A percentile compares a stretch with the other conserved stretches of the same genome.
These are phyloP conservation scores for Umimayanthus chanpuru DNA, from an alignment of 92 coral and sea anemone genomes.

Conservation along the genomic window DNA sequence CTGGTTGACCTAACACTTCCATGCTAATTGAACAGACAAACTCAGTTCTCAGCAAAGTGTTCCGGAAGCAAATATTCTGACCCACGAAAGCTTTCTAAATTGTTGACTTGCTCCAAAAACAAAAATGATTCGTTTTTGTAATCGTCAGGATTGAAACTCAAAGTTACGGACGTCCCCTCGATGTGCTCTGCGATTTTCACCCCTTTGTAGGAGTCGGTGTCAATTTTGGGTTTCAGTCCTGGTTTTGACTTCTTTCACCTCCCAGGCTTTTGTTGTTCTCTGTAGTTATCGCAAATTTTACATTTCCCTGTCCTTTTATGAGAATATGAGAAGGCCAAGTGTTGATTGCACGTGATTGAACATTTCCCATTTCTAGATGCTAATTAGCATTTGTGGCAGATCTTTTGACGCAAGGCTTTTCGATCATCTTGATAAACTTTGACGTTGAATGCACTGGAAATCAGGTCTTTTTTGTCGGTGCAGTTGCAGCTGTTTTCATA, in stretches of 20 bases:
- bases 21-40: conserved; percentile 43
- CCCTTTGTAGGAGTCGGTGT: background rate
- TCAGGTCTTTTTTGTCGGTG: background rate
- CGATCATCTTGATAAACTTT: conserved; percentile 1
- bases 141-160: conserved; percentile 33
- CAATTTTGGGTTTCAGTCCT: conserved; percentile 26
- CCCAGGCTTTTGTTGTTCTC: conserved; percentile 46
- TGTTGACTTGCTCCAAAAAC: conserved; percentile 6
- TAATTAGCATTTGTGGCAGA: conserved; percentile 4
- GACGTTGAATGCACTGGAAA: conserved; percentile 1
- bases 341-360: background rate
- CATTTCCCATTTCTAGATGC: conserved; percentile 5
- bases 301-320: conserved; percentile 1
- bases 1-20: conserved; percentile 53
- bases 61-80: conserved; percentile 14
- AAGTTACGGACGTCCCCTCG: conserved; percentile 43
- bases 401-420: background rate
- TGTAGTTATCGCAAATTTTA: conserved; percentile 7
- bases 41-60: conserved; percentile 29
- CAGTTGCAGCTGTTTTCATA: conserved; percentile 30
- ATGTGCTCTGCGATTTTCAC: background rate
- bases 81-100: conserved; percentile 31
- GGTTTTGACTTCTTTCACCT: conserved; percentile 23
- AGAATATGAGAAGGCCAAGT: conserved; percentile 1
- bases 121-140: background rate